Percentiles rank a stretch among this genome's conserved stretches.
These are phyloP conservation scores for Otolemur garnettii DNA, from an alignment of 2,113 vertebrate species.

Conservation along the genomic window DNA sequence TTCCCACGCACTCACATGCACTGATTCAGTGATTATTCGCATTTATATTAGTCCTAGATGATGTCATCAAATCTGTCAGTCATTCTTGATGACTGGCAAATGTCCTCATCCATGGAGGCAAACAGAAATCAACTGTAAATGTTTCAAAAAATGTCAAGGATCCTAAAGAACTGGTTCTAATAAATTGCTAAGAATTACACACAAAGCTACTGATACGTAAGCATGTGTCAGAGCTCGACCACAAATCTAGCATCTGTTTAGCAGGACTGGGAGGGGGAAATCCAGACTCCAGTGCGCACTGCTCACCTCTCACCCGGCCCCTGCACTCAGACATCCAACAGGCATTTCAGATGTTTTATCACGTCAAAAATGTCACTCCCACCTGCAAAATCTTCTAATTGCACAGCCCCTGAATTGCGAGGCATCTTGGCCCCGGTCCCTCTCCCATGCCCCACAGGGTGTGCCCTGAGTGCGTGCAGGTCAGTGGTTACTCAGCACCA, in stretches of 20 bases:
- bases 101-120: background rate
- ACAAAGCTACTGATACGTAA: background rate
- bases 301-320: background rate
- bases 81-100: background rate
- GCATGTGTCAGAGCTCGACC: background rate
- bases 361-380: background rate
- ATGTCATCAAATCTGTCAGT: background rate
- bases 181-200: background rate
- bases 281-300: too few species aligned
- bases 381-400: background rate
- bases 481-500: too few species aligned
- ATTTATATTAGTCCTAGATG: background rate
- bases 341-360: background rate
- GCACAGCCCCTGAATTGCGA: rapidly evolving
- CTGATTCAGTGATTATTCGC: background rate
- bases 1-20: background rate
- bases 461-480: rapidly evolving
- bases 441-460: background rate
- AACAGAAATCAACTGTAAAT: background rate
- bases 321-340: background rate
- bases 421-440: background rate
- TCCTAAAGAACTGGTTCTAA: background rate
- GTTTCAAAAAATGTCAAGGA: background rate
- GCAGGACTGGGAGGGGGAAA: background rate
- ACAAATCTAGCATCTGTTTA: background rate